Conservation (phyloP, 2,888 invertebrate genomes). For the Patella ulyssiponensis region DNA sequence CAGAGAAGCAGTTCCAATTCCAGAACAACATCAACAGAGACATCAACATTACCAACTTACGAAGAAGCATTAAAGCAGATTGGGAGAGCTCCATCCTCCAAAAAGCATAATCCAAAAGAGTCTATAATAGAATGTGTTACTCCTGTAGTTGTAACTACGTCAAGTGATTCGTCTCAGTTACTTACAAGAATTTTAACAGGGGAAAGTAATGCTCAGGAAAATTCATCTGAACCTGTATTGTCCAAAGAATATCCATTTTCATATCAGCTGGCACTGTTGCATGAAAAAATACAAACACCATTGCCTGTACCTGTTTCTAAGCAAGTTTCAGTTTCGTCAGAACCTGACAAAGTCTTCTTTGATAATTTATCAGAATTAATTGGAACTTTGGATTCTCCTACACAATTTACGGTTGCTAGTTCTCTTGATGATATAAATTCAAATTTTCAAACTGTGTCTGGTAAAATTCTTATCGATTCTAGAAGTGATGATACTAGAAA, state of each 20-base stretch:
- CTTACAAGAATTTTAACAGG: neutral
- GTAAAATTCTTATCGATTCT: neutral
- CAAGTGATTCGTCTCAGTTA: conserved; percentile 7
- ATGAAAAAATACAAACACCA: conserved; percentile 27
- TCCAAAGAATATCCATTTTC: conserved; percentile 44
- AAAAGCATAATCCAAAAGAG: conserved; percentile 1
- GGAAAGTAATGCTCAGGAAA: conserved; percentile 13
- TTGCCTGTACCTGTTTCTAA: neutral
- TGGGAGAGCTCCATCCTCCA: conserved; percentile 9
- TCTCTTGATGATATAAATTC: neutral
- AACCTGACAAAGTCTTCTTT: neutral
- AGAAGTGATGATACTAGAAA: neutral
- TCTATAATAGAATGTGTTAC: conserved; percentile 10
- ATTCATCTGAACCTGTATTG: conserved; percentile 10
- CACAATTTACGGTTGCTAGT: neutral
- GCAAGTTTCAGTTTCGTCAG: neutral
- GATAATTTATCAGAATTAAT: neutral
- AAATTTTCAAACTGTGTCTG: neutral
- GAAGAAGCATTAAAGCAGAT: conserved; percentile 43
- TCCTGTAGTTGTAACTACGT: conserved; percentile 23
- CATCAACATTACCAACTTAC: conserved; percentile 41
- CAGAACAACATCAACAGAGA: conserved; percentile 20
- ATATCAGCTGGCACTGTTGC: conserved; percentile 39
- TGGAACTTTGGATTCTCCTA: conserved; percentile 3
- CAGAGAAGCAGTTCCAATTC: neutral